These are phyloP conservation scores for Nowickia ferox DNA, from an alignment of 2,888 invertebrate genomes.

Conservation along the genomic window DNA sequence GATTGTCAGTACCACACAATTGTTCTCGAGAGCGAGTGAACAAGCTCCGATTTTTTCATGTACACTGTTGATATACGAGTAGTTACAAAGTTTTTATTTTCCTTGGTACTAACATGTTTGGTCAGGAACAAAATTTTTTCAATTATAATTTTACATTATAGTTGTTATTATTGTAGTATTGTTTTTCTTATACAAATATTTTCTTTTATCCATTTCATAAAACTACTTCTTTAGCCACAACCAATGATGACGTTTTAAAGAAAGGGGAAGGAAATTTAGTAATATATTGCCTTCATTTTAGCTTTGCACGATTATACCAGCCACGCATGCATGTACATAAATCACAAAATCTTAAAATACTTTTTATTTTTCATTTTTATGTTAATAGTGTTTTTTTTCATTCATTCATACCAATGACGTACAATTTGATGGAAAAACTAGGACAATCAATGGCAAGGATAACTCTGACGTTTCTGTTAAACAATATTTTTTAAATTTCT, in stretches of 20 bases:
- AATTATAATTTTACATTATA: not conserved
- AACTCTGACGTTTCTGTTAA: slow-evolving; percentile 73
- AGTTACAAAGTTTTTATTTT: too few relatives aligned
- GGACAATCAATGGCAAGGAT: slow-evolving; percentile 79
- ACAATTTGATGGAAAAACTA: slow-evolving; percentile 73
- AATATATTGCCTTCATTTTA: slow-evolving; percentile 43
- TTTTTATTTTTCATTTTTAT: slow-evolving; percentile 19
- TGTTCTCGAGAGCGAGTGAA: too few relatives aligned
- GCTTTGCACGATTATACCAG: slow-evolving; percentile 25
- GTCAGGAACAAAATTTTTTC: slow-evolving; percentile 20
- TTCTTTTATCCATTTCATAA: slow-evolving; percentile 11
- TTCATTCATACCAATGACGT: slow-evolving; percentile 65
- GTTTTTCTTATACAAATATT: slow-evolving; percentile 8
- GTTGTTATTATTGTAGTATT: not conserved
- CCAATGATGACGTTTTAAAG: slow-evolving; percentile 38
- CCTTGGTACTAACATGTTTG: not conserved
- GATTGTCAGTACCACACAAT: too few relatives aligned
- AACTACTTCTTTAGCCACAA: slow-evolving; percentile 15
- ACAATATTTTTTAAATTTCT: slow-evolving; percentile 40
- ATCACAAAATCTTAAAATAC: slow-evolving; percentile 40
- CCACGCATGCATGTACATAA: not conserved
- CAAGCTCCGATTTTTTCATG: too few relatives aligned
- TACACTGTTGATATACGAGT: too few relatives aligned
- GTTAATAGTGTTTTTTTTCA: slow-evolving; percentile 3
- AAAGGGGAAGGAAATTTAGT: not conserved